A percentile compares a stretch with the other conserved stretches of the same genome.
Conservation (phyloP, 2,888 invertebrate genomes). For the Crossocerus cetratus region DNA sequence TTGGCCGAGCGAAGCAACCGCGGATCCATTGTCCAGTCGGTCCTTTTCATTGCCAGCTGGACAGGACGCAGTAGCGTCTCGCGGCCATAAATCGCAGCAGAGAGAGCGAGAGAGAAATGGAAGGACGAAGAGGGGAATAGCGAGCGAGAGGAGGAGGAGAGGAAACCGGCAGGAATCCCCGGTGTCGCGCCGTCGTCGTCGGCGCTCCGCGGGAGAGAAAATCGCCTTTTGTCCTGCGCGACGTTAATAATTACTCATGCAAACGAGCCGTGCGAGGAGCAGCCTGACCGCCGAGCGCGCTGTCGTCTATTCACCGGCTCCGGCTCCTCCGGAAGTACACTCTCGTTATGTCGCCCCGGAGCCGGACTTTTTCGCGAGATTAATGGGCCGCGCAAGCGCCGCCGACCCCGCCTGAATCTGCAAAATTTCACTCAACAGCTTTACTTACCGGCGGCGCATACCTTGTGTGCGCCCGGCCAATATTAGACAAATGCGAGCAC, state of each 20-base stretch:
- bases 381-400: neutral
- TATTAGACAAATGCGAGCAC: neutral
- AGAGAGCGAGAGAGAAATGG: no score
- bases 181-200: slow-evolving; percentile 48
- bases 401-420: neutral
- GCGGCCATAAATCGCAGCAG: slow-evolving; percentile 56
- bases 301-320: slow-evolving; percentile 15
- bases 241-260: slow-evolving; percentile 65
- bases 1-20: slow-evolving; percentile 31
- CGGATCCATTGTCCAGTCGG: slow-evolving; percentile 49
- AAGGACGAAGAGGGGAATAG: no score
- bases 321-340: slow-evolving; percentile 26
- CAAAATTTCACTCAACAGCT: neutral
- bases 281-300: slow-evolving; percentile 15
- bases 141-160: slow-evolving; percentile 24
- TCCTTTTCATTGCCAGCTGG: slow-evolving; percentile 49
- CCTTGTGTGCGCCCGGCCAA: neutral
- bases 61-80: slow-evolving; percentile 45
- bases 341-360: neutral
- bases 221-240: slow-evolving; percentile 55
- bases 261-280: slow-evolving; percentile 56
- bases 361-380: slow-evolving; percentile 18
- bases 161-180: slow-evolving; percentile 35
- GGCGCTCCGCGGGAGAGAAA: slow-evolving; percentile 53
- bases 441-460: neutral